Evolutionary conservation across 2,888 invertebrate genomes (phyloP).

Genomic region (Brachyopa scutellaris): DNA sequence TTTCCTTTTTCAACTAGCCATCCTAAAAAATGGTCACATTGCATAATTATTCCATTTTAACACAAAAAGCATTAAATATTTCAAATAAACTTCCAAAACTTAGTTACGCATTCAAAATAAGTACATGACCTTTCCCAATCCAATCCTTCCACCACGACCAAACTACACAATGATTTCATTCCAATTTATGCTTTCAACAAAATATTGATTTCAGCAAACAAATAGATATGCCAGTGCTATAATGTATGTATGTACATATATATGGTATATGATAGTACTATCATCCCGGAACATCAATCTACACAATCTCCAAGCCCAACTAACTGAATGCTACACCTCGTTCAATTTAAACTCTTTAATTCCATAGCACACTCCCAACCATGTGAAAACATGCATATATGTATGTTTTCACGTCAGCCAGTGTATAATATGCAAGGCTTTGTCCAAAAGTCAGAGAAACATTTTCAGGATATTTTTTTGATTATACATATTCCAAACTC

Average conservation of each 20-base stretch:
- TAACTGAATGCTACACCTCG: neutral
- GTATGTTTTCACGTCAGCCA: no score
- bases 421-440: neutral
- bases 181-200: neutral
- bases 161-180: neutral
- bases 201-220: neutral
- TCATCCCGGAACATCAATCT: neutral
- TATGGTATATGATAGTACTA: no score
- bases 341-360: constrained; percentile 9
- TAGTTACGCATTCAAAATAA: no score
- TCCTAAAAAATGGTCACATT: no score
- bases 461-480: constrained; percentile 42
- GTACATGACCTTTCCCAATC: no score
- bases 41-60: no score
- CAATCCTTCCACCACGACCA: neutral
- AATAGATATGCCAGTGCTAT: no score
- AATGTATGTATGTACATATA: no score
- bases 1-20: no score
- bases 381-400: neutral
- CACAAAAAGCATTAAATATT: no score
- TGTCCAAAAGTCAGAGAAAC: constrained; percentile 43
- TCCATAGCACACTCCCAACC: neutral
- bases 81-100: no score
- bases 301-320: neutral
- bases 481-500: constrained; percentile 36